Conservation (phyloP, 2,888 invertebrate genomes). For the Drosophila heteroneura region DNA sequence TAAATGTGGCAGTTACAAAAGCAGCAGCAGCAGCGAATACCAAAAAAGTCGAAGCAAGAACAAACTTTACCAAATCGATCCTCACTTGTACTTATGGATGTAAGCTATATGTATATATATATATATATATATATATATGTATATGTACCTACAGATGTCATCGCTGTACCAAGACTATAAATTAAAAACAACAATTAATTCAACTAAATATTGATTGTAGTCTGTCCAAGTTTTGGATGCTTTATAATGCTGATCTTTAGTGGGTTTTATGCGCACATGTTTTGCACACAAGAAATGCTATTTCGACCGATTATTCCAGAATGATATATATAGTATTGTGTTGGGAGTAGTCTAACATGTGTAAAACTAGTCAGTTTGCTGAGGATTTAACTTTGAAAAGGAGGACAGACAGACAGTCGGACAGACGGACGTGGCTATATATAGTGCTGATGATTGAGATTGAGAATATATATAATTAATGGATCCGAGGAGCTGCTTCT, state of each 20-base stretch:
- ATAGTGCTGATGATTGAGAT: not conserved
- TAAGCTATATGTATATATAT: not conserved
- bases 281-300: not conserved
- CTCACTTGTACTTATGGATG: not conserved
- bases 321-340: not conserved
- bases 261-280: not conserved
- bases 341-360: not conserved
- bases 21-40: not conserved
- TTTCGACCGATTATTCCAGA: not conserved
- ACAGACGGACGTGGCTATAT: not conserved
- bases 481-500: not conserved
- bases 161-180: not conserved
- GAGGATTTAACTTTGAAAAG: too few species aligned
- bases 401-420: not conserved
- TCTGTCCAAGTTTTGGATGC: not conserved
- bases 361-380: not conserved
- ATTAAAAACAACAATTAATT: not conserved
- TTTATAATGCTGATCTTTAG: not conserved
- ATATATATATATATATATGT: too few species aligned
- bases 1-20: slow-evolving; percentile 12
- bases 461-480: not conserved
- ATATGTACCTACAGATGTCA: not conserved
- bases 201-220: not conserved
- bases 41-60: not conserved
- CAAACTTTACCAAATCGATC: not conserved